These are phyloP conservation scores for Distichodus sexfasciatus DNA, from an alignment of 2,797 vertebrate genomes.

Conservation along the genomic window DNA sequence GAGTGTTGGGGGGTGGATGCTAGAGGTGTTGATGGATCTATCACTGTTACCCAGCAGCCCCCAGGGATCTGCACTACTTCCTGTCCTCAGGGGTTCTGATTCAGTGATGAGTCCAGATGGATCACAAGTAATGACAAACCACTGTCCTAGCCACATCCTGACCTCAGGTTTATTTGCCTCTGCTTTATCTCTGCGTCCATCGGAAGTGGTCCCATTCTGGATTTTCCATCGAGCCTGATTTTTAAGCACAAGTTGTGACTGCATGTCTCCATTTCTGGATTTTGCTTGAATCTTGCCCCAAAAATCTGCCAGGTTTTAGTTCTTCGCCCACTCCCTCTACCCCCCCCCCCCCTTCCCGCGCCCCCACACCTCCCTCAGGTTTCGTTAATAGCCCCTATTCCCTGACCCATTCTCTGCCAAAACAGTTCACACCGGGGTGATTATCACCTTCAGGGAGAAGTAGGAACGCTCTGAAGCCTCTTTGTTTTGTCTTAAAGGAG, in stretches of 20 bases:
- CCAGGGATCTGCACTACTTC: conserved; percentile 52
- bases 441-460: conserved; percentile 35
- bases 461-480: conserved; percentile 34
- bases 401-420: conserved; percentile 31
- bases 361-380: conserved; percentile 22
- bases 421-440: conserved; percentile 37
- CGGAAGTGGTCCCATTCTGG: no score
- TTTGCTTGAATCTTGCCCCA: background rate
- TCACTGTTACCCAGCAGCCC: conserved; percentile 50
- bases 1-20: conserved; percentile 41
- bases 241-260: no score
- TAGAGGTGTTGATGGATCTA: conserved; percentile 73
- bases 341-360: background rate
- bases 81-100: conserved; percentile 41
- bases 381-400: conserved; percentile 43
- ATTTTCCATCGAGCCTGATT: no score
- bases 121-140: conserved; percentile 17
- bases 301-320: conserved; percentile 11
- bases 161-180: background rate
- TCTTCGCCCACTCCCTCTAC: conserved; percentile 13
- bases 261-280: background rate
- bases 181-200: no score
- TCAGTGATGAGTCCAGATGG: conserved; percentile 40
- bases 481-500: conserved; percentile 44
- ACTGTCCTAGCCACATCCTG: conserved; percentile 4